These are phyloP conservation scores for Dromaius novaehollandiae DNA, from an alignment of 2,113 vertebrate genomes.

Conservation along the genomic window DNA sequence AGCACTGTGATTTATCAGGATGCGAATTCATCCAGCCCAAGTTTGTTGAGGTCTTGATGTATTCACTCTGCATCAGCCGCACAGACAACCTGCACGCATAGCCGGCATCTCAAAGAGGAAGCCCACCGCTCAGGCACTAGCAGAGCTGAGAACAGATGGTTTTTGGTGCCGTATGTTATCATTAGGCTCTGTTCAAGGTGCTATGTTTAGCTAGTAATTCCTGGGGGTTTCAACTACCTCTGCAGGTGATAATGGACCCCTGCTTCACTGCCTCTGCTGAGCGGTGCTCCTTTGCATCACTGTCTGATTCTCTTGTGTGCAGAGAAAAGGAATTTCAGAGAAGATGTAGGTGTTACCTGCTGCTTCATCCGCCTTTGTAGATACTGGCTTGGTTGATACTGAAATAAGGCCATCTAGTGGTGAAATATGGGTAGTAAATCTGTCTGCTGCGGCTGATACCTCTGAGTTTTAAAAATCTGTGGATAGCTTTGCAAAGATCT, in stretches of 20 bases:
- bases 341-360: fast-evolving
- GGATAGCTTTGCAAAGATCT: not conserved
- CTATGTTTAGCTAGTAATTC: not conserved
- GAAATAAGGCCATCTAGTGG: slow-evolving; percentile 1
- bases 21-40: fast-evolving
- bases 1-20: not conserved
- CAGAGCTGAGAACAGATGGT: not conserved
- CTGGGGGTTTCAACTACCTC: not conserved
- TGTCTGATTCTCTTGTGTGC: fast-evolving
- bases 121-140: fast-evolving
- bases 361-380: fast-evolving
- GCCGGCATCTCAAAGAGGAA: not conserved
- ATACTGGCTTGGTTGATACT: not conserved
- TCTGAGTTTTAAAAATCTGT: not conserved
- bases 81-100: not conserved
- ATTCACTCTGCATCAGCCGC: not conserved
- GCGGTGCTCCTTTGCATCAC: not conserved
- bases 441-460: not conserved
- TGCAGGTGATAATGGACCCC: not conserved
- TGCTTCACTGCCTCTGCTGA: not conserved
- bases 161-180: fast-evolving
- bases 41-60: not conserved
- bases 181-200: not conserved
- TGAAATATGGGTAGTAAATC: fast-evolving
- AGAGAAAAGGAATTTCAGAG: not conserved